phyloP scores from a whole-genome alignment of 2,113 vertebrate genomes.

The Heterochromis multidens region DNA sequence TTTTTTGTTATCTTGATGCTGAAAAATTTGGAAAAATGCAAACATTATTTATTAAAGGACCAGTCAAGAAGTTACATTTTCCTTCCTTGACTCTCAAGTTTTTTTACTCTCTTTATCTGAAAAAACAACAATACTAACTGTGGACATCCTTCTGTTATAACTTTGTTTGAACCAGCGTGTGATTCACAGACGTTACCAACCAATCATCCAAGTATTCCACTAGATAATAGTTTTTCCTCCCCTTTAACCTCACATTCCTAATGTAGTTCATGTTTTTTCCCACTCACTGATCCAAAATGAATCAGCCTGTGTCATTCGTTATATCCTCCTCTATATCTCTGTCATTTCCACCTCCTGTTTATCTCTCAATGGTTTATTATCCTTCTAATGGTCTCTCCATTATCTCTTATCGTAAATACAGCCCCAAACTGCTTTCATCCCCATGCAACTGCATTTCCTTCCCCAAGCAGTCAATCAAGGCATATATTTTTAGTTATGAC shows the following conservation, averaged over 20 bases:
- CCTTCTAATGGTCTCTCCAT: slow-evolving; percentile 39
- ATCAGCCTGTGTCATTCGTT: slow-evolving; percentile 17
- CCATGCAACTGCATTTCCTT: not conserved
- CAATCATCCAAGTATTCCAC: not conserved
- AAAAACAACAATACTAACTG: not conserved
- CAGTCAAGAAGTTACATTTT: not conserved
- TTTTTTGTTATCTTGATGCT: not conserved
- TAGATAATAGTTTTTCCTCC: not conserved
- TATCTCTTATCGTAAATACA: slow-evolving; percentile 30
- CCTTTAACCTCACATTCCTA: not conserved
- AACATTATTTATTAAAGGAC: not conserved
- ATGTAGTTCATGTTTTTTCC: not conserved
- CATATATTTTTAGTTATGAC: not conserved
- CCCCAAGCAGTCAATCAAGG: not conserved
- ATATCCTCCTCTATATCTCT: slow-evolving; percentile 27
- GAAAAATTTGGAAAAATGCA: not conserved
- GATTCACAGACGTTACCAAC: not conserved
- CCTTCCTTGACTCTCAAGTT: no score
- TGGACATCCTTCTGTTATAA: not conserved
- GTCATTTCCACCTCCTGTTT: slow-evolving; percentile 43
- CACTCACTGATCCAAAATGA: slow-evolving; percentile 5
- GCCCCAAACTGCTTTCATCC: slow-evolving; percentile 30
- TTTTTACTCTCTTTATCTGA: not conserved
- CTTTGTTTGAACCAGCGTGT: not conserved
- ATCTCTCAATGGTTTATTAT: slow-evolving; percentile 34